Base-by-base conservation (phyloP, 2,113 vertebrate genomes). In the Ciconia stormi region DNA sequence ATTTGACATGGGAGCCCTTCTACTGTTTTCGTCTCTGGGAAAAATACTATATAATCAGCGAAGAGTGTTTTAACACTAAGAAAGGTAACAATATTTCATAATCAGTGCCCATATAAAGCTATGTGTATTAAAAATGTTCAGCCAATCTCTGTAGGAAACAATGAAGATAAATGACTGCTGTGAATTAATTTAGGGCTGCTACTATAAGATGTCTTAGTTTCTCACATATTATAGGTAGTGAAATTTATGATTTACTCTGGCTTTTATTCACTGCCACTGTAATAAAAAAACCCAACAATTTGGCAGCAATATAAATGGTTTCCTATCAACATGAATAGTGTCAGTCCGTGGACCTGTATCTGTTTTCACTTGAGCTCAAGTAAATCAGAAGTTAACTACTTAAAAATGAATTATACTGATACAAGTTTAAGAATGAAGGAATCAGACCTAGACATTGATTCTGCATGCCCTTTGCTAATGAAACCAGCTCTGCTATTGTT, bases 371-470 rank as follows among this genome's bases (percentile, higher is more conserved):
- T 55, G 53, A 89, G 61, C 65, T 87, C 55, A 63, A 52, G 61
- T 91, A 95, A 94, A 93, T 94, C 94, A 95, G 65, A 94, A 92
- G 44, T 87, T 92, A 94, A 93, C 69, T 50, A 79, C 79, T 92
- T 91, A 80, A 67, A 46, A 34, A 65, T 69, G 32, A 87, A 82
- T 87, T 79, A 78, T 11, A 95, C 42, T 25, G 38, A 63, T 63
- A 61, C 10, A 80, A 88, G 77, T 53, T 67, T 87, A 69, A 85
- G 69, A 92, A 89, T 2, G 44, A 94, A 69, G 46, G 88, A 77
- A 85, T 73, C 27, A 27, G 73, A 71, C 70, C 49, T 52, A 62
- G 49, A n/a, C 89, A 85, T 82, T 62, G 84, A 95, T 94, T 87
- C 46, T 82, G n/a, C 23, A 17, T 22, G 74, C 58, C 50, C 85